Evolutionary conservation across 2,113 vertebrate genomes (phyloP), one percentile per base, ranked within the genome.

Genomic region (Aspiorhynchus laticeps): DNA sequence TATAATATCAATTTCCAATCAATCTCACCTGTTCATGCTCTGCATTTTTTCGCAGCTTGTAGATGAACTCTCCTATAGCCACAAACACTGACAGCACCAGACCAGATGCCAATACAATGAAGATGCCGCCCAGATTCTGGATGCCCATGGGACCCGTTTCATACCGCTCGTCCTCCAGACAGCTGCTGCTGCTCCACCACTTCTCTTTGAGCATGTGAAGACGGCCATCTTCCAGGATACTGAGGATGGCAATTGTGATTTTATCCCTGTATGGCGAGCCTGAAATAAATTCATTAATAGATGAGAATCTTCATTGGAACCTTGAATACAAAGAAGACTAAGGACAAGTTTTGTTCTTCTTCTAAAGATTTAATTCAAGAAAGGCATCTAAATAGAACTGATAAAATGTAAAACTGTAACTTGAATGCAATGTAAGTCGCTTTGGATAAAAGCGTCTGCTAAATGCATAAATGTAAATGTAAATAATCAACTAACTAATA

Each of bases 241-340:
- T 97, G 9, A 99, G 96, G 88, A 99, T 98, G 80, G 98, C 98
- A 0, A 99, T 99, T 93, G 96, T 97, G 93, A 99, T 97, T 95
- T 98, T 99, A 95, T 99, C 98, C 91, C 98, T 94, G 94, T 99
- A 99, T 0, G 98, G 98, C 2, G 98, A 99, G 79, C 98, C 98
- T 99, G 93, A 1, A 86, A 75, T 2, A 69, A 38, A 78, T 73
- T 12, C 0, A 48, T 48, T 48, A 48, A 69, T 8, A 19, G 11
- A 41, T 24, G 17, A 43, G 31, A 69, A 61, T 79, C 59, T 74
- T 41, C 41, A 51, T 7, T 65, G 12, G 15, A 75, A 14, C 51
- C 3, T n/a, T 15, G 4, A 31, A 5, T 33, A 26, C 38, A 26
- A 7, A 41, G 24, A 74, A 74, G 41, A 43, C 2, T 21, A 53